A percentile compares a stretch with the other conserved stretches of the same genome.
Conservation (phyloP, 1,140 invertebrate genomes). For the Apocrypta bakeri region DNA sequence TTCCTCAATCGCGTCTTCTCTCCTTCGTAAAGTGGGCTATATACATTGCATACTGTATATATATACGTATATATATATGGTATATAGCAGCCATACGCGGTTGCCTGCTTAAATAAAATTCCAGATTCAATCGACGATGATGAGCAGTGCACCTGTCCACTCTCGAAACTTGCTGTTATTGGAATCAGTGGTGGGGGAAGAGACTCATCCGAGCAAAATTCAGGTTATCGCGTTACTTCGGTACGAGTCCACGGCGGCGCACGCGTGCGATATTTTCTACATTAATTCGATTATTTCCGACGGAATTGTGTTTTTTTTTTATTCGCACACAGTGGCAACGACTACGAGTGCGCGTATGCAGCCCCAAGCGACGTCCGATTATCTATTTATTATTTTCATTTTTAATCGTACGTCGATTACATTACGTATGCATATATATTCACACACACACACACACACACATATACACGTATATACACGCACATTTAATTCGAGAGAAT, state of each 20-base stretch:
- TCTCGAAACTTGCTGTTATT: no score
- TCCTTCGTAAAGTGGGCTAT: neutral
- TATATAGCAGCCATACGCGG: no score
- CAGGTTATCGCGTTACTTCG: constrained; percentile 42
- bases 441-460: no score
- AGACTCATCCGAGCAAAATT: neutral
- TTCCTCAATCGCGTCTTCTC: constrained; percentile 21
- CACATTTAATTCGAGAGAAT: neutral
- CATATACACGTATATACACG: neutral
- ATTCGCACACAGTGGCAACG: no score
- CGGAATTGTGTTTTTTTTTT: no score
- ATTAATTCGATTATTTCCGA: no score
- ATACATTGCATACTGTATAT: no score
- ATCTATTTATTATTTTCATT: no score
- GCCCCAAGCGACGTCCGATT: no score
- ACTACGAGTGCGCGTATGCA: no score
- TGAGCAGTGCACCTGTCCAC: neutral
- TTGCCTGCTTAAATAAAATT: neutral
- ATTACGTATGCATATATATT: no score
- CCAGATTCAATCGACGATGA: neutral
- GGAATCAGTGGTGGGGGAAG: constrained; percentile 20
- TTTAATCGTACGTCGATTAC: no score
- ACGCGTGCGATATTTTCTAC: neutral
- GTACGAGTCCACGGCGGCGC: neutral
- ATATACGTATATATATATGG: neutral